Evolutionary conservation across 2,113 vertebrate species (phyloP).

Genomic region (Malaclemys terrapin): DNA sequence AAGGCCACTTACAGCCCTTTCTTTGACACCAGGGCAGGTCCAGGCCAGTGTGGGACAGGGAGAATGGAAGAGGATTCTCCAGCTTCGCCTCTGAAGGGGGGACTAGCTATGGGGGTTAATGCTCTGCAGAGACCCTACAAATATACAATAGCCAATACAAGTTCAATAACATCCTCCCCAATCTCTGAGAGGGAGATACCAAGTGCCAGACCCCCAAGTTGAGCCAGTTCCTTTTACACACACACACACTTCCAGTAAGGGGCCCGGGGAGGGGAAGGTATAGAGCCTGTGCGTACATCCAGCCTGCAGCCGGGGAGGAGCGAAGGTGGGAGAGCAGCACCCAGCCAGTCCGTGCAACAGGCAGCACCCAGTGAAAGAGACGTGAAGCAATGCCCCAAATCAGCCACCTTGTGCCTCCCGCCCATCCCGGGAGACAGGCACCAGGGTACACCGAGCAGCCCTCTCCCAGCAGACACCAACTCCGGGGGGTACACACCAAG

Average conservation of each 20-base stretch:
- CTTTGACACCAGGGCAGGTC: too few relatives aligned
- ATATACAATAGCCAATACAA: background rate
- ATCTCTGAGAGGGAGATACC: background rate
- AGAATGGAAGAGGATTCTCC: background rate
- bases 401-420: constrained; percentile 17
- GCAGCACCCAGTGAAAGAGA: too few relatives aligned
- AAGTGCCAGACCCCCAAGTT: background rate
- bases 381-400: background rate
- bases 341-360: too few relatives aligned
- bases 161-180: background rate
- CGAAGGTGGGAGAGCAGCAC: too few relatives aligned
- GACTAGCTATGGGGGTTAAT: background rate
- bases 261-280: too few relatives aligned
- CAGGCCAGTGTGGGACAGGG: too few relatives aligned
- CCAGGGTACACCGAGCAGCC: background rate
- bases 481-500: background rate
- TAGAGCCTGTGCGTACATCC: too few relatives aligned
- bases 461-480: background rate
- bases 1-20: background rate
- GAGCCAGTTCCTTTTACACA: background rate
- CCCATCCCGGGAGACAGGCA: background rate
- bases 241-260: background rate
- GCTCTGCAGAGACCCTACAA: background rate
- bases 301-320: too few relatives aligned
- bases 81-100: too few relatives aligned